phyloP scores from a whole-genome alignment of 2,888 invertebrate genomes.

The Cryptocheilus praepositus region DNA sequence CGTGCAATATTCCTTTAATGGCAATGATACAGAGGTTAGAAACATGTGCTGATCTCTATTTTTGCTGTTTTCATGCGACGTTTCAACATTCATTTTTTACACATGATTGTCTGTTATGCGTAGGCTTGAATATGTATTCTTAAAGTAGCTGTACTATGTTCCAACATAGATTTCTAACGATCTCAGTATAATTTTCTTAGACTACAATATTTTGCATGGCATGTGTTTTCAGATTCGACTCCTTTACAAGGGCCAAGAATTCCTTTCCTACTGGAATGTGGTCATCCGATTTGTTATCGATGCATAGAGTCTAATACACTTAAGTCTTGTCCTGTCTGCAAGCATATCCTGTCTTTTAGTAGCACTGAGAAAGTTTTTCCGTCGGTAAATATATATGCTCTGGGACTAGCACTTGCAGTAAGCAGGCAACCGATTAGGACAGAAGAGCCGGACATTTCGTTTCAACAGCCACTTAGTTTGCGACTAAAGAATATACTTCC shows the following conservation, averaged over 20 bases:
- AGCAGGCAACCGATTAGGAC: conserved; percentile 26
- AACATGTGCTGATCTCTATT: too few relatives aligned
- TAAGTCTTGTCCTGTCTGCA: conserved; percentile 69
- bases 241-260: conserved; percentile 30
- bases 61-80: too few relatives aligned
- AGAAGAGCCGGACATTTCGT: conserved; percentile 51
- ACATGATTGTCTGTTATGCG: too few relatives aligned
- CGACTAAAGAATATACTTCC: neutral
- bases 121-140: too few relatives aligned
- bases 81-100: too few relatives aligned
- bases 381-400: conserved; percentile 71
- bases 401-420: conserved; percentile 57
- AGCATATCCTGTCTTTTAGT: conserved; percentile 28
- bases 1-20: too few relatives aligned
- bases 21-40: too few relatives aligned
- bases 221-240: conserved; percentile 38
- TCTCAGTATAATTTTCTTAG: too few relatives aligned
- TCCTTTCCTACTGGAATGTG: conserved; percentile 81
- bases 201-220: conserved; percentile 9
- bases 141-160: too few relatives aligned
- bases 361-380: conserved; percentile 36
- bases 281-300: conserved; percentile 82
- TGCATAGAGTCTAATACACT: conserved; percentile 76
- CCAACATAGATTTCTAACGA: too few relatives aligned
- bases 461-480: conserved; percentile 17